Evolutionary conservation across 2,888 invertebrate genomes (phyloP), one percentile per base, ranked within the genome.

Genomic region (Xylota segnis): DNA sequence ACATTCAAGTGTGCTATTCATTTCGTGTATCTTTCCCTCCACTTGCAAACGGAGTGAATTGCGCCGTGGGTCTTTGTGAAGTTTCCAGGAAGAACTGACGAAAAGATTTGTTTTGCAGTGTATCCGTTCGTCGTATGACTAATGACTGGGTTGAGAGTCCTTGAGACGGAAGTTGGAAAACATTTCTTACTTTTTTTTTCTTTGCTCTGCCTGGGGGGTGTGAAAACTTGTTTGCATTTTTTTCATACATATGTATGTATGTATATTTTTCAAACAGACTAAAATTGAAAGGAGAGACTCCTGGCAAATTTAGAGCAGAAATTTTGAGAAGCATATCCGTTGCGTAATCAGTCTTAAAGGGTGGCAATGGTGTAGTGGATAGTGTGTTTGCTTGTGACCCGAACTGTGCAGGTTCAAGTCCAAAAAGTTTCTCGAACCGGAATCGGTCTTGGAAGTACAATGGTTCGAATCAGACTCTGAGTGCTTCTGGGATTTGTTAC

Each of bases 91-190:
- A 86, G 82, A 68, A 40, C 81, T 86, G 86, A 82, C 82, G 86
- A 86, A 86, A 86, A 56, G 86, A 86, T 86, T 86, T 86, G 86
- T 82, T 86, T 82, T 82, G 82, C 82, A 86, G 82, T 86, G 77
- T 76, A 86, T 86, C 86, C 86, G 72, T 63, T 77, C 59, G 82
- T 82, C 76, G 66, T 86, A 86, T 86, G 86, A 86, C 86, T 86
- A 86, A 86, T 86, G 86, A 86, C 86, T 82, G 71, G 68, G 76
- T 76, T 71, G 86, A 86, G 82, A 72, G 76, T 81, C 72, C 76
- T 86, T 82, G 86, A 77, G 81, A 82, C 86, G 76, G 76, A 86
- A 86, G 86, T 72, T 68, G 81, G 34, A 75, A 81, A 77, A 76
- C 76, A 66, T 65, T 72, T 61, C 29, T 63, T 23, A 16, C 23